A percentile compares a stretch with the other conserved stretches of the same genome.
These are phyloP conservation scores for Gambusia holbrooki DNA, from an alignment of 2,113 vertebrate genomes.

Conservation along the genomic window DNA sequence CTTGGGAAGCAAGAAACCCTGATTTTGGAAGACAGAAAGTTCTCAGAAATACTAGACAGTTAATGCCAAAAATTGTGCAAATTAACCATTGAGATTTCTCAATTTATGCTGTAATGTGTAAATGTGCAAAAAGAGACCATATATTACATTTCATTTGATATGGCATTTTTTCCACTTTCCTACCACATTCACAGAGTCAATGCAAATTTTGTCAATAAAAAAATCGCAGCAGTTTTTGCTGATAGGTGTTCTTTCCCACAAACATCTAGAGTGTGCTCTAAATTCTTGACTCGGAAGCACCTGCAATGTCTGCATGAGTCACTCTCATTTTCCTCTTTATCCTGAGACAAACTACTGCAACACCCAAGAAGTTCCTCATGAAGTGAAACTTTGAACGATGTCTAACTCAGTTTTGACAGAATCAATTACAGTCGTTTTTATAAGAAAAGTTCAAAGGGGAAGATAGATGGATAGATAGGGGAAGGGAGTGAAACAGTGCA, in stretches of 20 bases:
- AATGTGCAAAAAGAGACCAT: conserved; percentile 3
- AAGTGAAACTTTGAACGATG: conserved; percentile 16
- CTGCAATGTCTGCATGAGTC: conserved; percentile 43
- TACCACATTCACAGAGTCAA: background rate
- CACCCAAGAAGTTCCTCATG: conserved; percentile 3
- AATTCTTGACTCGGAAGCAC: conserved; percentile 24
- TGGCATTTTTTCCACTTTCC: background rate
- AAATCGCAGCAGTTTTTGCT: conserved; percentile 45
- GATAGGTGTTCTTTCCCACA: conserved; percentile 43
- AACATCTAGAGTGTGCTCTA: conserved; percentile 2
- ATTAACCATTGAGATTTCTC: conserved; percentile 5
- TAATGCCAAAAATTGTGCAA: conserved; percentile 15
- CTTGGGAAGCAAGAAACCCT: conserved; percentile 16
- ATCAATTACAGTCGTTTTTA: conserved; percentile 28
- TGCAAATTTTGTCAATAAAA: conserved; percentile 6
- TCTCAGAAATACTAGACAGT: background rate
- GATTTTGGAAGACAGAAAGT: conserved; percentile 16
- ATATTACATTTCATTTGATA: conserved; percentile 1
- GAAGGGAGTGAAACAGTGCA: conserved; percentile 54
- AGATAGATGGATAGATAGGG: conserved; percentile 48
- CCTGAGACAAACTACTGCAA: background rate
- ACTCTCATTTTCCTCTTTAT: conserved; percentile 5
- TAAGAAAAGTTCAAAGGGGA: conserved; percentile 39
- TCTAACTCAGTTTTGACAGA: conserved; percentile 24
- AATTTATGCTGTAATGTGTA: conserved; percentile 26